phyloP scores from a whole-genome alignment of 2,113 vertebrate genomes.

The Elgaria multicarinata region DNA sequence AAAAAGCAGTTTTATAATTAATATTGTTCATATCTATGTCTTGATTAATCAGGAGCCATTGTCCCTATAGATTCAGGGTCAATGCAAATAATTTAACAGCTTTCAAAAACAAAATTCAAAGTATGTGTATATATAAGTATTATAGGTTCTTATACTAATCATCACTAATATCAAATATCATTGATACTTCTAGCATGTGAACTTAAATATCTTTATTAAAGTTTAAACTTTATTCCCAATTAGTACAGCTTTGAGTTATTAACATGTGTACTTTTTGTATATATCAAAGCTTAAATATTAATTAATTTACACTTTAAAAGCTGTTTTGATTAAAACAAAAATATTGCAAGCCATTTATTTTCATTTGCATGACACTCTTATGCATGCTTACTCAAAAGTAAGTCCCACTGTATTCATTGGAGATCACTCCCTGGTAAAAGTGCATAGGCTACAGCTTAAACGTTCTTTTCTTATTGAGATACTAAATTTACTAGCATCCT shows the following conservation, averaged over 20 bases:
- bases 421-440: not conserved
- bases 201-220: not conserved
- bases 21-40: not conserved
- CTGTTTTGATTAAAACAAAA: not conserved
- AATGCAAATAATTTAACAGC: not conserved
- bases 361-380: not conserved
- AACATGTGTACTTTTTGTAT: not conserved
- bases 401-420: not conserved
- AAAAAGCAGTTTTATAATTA: not conserved
- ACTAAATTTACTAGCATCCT: not conserved
- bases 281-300: not conserved
- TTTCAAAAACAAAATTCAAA: not conserved
- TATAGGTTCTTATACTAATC: not conserved
- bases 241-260: not conserved
- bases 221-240: not conserved
- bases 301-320: not conserved
- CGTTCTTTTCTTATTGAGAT: too few species aligned
- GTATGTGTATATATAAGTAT: not conserved
- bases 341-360: fast-evolving
- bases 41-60: not conserved
- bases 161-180: not conserved
- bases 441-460: too few species aligned
- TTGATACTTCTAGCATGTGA: not conserved
- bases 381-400: not conserved
- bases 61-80: not conserved